These are phyloP conservation scores for Cercocebus atys DNA, from an alignment of 2,113 vertebrate genomes.

Conservation along the genomic window DNA sequence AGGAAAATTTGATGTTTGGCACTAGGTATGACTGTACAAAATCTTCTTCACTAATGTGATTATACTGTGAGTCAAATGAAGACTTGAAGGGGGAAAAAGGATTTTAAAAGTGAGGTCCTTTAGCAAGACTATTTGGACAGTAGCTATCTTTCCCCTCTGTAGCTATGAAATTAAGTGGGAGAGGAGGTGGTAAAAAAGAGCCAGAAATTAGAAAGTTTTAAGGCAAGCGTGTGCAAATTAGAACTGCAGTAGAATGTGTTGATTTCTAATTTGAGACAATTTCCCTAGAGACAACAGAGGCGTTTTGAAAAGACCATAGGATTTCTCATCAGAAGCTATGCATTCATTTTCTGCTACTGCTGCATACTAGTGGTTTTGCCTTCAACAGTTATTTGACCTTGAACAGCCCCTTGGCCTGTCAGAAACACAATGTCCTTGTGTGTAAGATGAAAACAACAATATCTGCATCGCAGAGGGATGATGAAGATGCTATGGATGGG, in stretches of 20 bases:
- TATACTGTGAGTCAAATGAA: constrained; percentile 21
- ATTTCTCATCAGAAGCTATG: background rate
- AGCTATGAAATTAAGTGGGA: background rate
- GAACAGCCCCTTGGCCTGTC: background rate
- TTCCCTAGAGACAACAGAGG: background rate
- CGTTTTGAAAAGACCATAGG: background rate
- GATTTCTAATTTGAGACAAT: background rate
- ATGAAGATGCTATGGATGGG: background rate
- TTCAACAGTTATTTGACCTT: constrained; percentile 31
- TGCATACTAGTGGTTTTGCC: background rate
- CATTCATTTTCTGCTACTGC: background rate
- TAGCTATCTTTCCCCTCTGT: background rate
- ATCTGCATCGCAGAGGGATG: background rate
- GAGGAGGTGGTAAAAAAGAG: background rate
- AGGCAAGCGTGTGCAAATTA: constrained; percentile 9
- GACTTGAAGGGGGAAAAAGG: background rate
- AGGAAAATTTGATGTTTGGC: background rate
- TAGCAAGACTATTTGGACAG: background rate
- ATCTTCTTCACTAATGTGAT: background rate
- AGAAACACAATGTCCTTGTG: background rate
- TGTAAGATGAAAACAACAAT: background rate
- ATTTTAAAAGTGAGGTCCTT: background rate
- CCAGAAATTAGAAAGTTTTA: background rate
- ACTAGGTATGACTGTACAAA: background rate
- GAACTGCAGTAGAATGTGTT: background rate